These are phyloP conservation scores for Drosophila mimica DNA, from an alignment of 2,888 invertebrate genomes.

Conservation along the genomic window DNA sequence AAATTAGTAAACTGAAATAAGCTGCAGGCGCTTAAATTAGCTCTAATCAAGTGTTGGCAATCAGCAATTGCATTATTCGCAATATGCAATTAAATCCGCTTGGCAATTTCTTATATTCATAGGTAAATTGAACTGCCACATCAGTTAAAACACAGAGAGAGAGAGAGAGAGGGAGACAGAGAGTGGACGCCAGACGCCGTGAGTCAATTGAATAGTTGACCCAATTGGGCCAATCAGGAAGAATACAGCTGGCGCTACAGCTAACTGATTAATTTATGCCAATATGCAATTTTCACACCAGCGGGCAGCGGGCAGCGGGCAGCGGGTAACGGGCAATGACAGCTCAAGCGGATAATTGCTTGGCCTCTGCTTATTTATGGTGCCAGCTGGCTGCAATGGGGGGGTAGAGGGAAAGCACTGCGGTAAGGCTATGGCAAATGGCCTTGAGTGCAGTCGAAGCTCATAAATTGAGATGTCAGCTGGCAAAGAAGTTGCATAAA, in stretches of 20 bases:
- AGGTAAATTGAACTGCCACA: constrained; percentile 37
- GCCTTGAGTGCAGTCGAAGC: constrained; percentile 47
- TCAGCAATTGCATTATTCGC: not conserved
- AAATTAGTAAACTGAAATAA: not conserved
- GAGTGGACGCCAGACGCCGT: constrained; percentile 15
- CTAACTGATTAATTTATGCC: constrained; percentile 75
- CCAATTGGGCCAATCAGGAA: constrained; percentile 59
- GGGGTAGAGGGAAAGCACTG: constrained; percentile 23
- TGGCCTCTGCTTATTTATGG: constrained; percentile 66
- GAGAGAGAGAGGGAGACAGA: too few relatives aligned
- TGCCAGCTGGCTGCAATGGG: constrained; percentile 36
- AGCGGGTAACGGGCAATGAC: constrained; percentile 68
- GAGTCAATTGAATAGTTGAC: constrained; percentile 48
- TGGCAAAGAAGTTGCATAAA: constrained; percentile 70
- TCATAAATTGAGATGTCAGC: constrained; percentile 75
- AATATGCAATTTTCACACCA: constrained; percentile 78
- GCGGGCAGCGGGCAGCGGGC: constrained; percentile 65
- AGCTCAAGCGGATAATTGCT: constrained; percentile 76
- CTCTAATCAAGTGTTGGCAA: constrained; percentile 22
- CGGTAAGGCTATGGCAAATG: constrained; percentile 44
- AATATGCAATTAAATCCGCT: constrained; percentile 20
- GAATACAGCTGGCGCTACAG: constrained; percentile 48
- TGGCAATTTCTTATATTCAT: constrained; percentile 34
- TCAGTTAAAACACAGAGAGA: not conserved
- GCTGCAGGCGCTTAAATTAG: constrained; percentile 18